Evolutionary conservation across 2,888 invertebrate species (phyloP), one percentile per base, ranked within the genome.

Genomic region (Mycalesis mineus): DNA sequence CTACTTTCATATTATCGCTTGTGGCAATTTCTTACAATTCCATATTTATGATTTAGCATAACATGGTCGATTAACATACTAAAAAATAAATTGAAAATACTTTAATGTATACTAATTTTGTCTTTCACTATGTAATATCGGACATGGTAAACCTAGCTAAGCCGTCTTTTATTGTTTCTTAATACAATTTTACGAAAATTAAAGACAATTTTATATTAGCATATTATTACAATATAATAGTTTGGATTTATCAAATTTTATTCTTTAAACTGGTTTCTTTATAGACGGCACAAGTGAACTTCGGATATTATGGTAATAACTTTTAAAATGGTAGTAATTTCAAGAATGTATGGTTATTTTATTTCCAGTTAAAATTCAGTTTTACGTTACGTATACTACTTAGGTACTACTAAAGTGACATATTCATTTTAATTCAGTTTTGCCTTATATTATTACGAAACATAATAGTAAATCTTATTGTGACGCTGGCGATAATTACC

Each of bases 131-230:
- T 13, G 13, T 13, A 14, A 14, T 33, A 7, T 31, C 11, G 6
- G 4, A 3, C 11, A 33, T 47, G 47, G 47, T 6, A 31, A 47
- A 15, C 33, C 15, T 47, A 47, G 8, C 15, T 29, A 31, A 31
- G 29, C 47, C 11, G 33, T 47, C 47, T 31, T 47, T 47, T 47
- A 47, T 47, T 33, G 47, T 47, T 47, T 47, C 47, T 47, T 33
- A 47, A 33, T 47, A 47, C 47, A 47, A 11, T 9, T 47, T 47
- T 47, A 47, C 33, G 33, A 15, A 9, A 17, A n/a, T 33, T 47
- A 47, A 47, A 33, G 47, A 47, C 33, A 47, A 11, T 33, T 31
- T 47, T 47, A 15, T 47, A 17, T 47, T 47, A 47, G 47, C 47
- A 47, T 47, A 17, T 14, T 47, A 47, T 47, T 33, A 47, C 14